These are phyloP conservation scores for Riptortus pedestris DNA, from an alignment of 1,140 invertebrate species.

Conservation along the genomic window DNA sequence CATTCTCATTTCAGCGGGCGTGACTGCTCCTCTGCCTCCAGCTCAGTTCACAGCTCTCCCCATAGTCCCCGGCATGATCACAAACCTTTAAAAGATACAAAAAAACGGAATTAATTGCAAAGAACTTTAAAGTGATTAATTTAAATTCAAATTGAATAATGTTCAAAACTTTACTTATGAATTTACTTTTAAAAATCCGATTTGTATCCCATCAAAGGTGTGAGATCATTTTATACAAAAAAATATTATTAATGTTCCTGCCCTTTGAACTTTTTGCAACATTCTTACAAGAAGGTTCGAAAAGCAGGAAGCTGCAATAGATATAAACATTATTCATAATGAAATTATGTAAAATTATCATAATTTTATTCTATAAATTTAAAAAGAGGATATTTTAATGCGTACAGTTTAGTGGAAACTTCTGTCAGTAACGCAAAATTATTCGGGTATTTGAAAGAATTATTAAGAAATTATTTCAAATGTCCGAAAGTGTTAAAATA, in stretches of 20 bases:
- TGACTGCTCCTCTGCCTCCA: background rate
- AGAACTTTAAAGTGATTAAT: background rate
- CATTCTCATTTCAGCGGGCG: background rate
- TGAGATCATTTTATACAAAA: slow-evolving; percentile 30
- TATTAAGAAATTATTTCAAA: too few species aligned
- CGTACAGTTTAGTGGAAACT: too few species aligned
- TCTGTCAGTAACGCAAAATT: too few species aligned
- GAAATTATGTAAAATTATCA: background rate
- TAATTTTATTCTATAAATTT: too few species aligned
- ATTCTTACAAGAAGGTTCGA: background rate
- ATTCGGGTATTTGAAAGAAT: too few species aligned
- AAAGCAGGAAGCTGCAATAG: slow-evolving; percentile 14
- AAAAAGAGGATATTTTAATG: too few species aligned
- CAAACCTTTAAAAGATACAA: slow-evolving; percentile 36
- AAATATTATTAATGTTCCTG: background rate
- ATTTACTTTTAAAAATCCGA: slow-evolving; percentile 24
- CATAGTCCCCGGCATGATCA: slow-evolving; percentile 29
- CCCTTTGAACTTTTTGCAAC: background rate
- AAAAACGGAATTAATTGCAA: slow-evolving; percentile 31
- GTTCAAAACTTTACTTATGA: slow-evolving; percentile 24
- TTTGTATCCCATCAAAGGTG: slow-evolving; percentile 34
- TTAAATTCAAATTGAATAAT: slow-evolving; percentile 26
- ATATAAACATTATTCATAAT: slow-evolving; percentile 24
- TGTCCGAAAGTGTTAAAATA: too few species aligned
- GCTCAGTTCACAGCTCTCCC: background rate